phyloP scores from a whole-genome alignment of 2,113 vertebrate genomes.

The Furnarius figulus region DNA sequence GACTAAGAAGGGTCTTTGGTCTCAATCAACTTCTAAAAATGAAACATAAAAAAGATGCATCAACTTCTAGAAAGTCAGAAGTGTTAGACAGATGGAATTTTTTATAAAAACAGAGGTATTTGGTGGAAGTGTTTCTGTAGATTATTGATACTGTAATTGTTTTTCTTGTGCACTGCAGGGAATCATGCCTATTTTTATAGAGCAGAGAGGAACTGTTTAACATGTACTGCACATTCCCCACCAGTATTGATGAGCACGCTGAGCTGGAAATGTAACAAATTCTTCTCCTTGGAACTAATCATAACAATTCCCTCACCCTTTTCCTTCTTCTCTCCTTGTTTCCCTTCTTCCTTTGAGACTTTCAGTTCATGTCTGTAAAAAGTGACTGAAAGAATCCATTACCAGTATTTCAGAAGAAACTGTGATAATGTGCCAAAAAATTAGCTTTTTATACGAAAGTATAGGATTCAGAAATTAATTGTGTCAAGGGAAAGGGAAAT shows the following conservation, averaged over 20 bases:
- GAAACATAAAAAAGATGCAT: not conserved
- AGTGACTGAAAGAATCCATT: not conserved
- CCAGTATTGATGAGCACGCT: not conserved
- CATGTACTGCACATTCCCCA: not conserved
- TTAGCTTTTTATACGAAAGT: not conserved
- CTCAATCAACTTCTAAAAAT: not conserved
- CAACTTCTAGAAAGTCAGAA: not conserved
- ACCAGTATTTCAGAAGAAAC: not conserved
- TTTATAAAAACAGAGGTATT: not conserved
- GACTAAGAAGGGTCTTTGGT: not conserved
- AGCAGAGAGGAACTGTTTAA: not conserved
- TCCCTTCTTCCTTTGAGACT: not conserved
- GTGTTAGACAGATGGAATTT: not conserved
- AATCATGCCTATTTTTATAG: not conserved
- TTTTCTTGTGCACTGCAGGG: not conserved
- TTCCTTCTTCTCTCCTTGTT: not conserved
- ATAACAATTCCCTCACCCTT: not conserved
- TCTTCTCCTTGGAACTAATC: not conserved
- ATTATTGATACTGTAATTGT: not conserved
- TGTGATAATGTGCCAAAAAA: not conserved
- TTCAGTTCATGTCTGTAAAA: not conserved
- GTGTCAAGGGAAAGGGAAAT: not conserved
- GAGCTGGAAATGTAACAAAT: not conserved
- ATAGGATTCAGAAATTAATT: not conserved
- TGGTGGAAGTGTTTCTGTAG: not conserved